Evolutionary conservation across 2,888 invertebrate genomes (phyloP), one percentile per base, ranked within the genome.

Genomic region (Phrixothrix hirtus): DNA sequence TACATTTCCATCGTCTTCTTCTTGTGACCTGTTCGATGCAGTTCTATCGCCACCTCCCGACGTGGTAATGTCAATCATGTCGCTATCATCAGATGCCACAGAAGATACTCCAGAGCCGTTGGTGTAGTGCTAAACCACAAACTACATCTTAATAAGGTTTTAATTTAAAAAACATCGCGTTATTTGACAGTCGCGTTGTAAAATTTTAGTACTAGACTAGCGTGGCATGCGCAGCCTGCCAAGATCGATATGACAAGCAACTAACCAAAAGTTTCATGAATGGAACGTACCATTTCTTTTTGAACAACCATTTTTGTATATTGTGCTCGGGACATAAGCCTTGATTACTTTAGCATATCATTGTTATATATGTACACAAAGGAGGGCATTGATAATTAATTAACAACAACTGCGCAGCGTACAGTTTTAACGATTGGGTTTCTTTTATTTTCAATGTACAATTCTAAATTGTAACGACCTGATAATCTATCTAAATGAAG

Each of bases 31-130:
- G 17, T 65, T 61, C 6, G 60, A 60, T 15, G 62, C 51, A 29
- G 62, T 64, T 51, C 60, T 63, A 43, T 66, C 66, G 31, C 67
- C 67, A 38, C 62, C 67, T 51, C 76, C 80, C 46, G 81, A 77
- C 56, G 84, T 83, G 38, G 81, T 81, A 60, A 85, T 83, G 71
- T 84, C 84, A 62, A 84, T 82, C 84, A 85, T 85, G 69, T 83
- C 84, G 74, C 84, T 84, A 71, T 84, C 84, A 47, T 77, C 81
- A 34, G 77, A 77, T 63, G 77, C 76, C 48, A 75, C 70, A 26
- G 75, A 71, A 45, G 72, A 67, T 49, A 67, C 67, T 58, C 65
- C 68, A 15, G 61, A 57, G 29, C 67, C 68, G 65, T 68, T 69
- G 27, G 55, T 55, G 38, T 60, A 58, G 59, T 65, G 55, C 38